These are phyloP conservation scores for Palythoa grandiflora DNA, from an alignment of 92 coral and sea anemone genomes.

Conservation along the genomic window DNA sequence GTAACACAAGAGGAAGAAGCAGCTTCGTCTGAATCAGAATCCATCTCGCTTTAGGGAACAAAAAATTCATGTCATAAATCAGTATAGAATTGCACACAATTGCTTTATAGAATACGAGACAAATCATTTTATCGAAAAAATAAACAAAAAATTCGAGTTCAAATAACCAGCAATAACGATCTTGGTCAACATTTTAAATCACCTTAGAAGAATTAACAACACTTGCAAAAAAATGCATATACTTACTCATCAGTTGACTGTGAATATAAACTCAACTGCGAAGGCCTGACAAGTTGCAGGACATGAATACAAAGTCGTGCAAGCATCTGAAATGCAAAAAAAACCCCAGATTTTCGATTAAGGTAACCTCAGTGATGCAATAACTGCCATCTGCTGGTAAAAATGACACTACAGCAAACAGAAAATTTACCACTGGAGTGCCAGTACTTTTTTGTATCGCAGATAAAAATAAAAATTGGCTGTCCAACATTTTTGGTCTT, in stretches of 20 bases:
- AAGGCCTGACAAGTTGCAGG: constrained; percentile 88
- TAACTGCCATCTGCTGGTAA: no score
- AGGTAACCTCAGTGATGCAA: neutral
- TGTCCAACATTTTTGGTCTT: no score
- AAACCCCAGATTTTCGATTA: neutral
- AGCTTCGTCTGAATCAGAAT: constrained; percentile 62
- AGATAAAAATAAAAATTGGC: no score
- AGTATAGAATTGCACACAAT: neutral
- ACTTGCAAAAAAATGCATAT: neutral
- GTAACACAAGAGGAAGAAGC: constrained; percentile 75
- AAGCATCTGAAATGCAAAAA: constrained; percentile 77
- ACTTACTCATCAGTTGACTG: constrained; percentile 83
- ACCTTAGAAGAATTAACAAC: neutral
- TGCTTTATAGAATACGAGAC: no score
- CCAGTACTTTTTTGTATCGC: no score
- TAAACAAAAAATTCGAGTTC: no score
- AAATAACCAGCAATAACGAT: neutral
- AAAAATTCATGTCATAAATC: neutral
- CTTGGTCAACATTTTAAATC: neutral
- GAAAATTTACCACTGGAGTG: no score
- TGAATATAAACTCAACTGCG: constrained; percentile 66
- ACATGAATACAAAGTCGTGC: constrained; percentile 95
- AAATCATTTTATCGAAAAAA: no score
- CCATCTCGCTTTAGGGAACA: constrained; percentile 63
- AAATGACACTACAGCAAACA: no score